Percentiles rank a stretch among this genome's conserved stretches.
phyloP scores from a whole-genome alignment of 1,140 invertebrate genomes.

The Drosophila aff. region DNA sequence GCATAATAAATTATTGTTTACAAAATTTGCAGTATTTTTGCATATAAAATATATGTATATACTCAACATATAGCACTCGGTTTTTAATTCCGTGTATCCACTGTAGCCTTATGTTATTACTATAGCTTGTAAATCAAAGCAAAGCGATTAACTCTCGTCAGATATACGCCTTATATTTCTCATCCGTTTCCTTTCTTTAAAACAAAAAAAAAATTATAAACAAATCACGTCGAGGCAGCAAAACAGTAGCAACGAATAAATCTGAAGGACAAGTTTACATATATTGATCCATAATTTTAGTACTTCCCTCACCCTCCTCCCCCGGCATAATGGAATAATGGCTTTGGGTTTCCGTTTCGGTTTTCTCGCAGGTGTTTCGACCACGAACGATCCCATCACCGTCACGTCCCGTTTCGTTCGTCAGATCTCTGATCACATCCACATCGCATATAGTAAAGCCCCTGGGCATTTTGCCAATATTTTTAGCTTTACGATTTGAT shows the following conservation, averaged over 20 bases:
- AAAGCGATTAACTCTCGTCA: neutral
- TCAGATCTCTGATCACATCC: slow-evolving; percentile 18
- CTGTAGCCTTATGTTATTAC: neutral
- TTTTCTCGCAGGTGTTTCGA: slow-evolving; percentile 42
- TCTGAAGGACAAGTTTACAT: slow-evolving; percentile 47
- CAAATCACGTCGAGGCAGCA: slow-evolving; percentile 33
- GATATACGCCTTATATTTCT: neutral
- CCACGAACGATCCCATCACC: slow-evolving; percentile 19
- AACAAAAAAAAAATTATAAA: slow-evolving; percentile 26
- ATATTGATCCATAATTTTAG: slow-evolving; percentile 44
- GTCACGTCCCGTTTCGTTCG: slow-evolving; percentile 33
- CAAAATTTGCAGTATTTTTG: neutral
- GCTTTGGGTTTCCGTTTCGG: slow-evolving; percentile 47
- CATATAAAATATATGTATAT: no score
- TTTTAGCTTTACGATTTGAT: slow-evolving; percentile 30
- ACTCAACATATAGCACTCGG: no score
- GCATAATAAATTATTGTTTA: neutral
- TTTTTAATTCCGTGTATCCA: no score
- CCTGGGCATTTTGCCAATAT: slow-evolving; percentile 26
- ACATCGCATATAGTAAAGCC: slow-evolving; percentile 19
- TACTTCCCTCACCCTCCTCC: neutral
- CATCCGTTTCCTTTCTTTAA: slow-evolving; percentile 3
- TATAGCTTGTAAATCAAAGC: neutral
- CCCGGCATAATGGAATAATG: slow-evolving; percentile 28
- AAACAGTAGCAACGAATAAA: neutral